These are phyloP conservation scores for Lemur catta DNA, from an alignment of 2,797 vertebrate species.

Conservation along the genomic window DNA sequence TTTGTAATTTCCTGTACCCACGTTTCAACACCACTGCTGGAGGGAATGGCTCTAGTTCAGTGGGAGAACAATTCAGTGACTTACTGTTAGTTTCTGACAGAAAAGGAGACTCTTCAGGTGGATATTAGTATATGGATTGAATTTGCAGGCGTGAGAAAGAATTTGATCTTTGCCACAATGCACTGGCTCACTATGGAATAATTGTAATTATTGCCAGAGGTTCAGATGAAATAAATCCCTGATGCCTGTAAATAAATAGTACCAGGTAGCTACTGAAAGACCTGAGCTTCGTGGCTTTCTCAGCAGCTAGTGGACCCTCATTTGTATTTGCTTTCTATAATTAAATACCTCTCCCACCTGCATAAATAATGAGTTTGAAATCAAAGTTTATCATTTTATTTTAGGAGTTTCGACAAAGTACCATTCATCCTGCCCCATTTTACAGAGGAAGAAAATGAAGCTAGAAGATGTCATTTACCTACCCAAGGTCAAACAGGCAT, in stretches of 20 bases:
- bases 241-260: neutral
- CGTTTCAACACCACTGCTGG: neutral
- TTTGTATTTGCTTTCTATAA: neutral
- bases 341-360: neutral
- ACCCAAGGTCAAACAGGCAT: neutral
- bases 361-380: neutral
- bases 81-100: neutral
- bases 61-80: neutral
- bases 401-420: neutral
- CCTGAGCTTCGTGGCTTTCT: neutral
- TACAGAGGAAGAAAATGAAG: conserved; percentile 51
- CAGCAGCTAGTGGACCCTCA: neutral
- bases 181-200: neutral
- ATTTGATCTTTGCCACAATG: neutral
- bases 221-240: neutral
- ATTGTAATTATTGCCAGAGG: neutral
- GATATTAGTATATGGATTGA: neutral
- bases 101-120: neutral
- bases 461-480: neutral
- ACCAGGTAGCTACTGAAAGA: neutral
- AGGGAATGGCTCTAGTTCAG: neutral
- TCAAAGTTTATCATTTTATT: neutral
- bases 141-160: neutral
- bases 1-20: neutral
- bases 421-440: neutral